Percentiles rank a stretch among this genome's conserved stretches.
Conservation (phyloP, 2,113 vertebrate genomes). For the Guaruba guarouba region DNA sequence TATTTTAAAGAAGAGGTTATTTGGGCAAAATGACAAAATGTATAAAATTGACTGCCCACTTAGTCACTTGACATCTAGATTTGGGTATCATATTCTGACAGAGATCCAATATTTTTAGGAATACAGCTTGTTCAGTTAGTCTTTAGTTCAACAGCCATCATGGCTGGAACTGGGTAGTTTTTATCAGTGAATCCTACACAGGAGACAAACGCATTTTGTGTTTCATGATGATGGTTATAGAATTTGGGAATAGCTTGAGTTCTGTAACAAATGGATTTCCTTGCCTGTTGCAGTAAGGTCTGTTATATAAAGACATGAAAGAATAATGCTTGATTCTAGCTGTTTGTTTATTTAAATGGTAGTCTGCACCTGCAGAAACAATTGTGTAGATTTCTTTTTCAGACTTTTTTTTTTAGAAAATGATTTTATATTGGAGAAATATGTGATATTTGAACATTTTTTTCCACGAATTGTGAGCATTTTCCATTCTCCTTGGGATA, state of each 20-base stretch:
- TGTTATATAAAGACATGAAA: neutral
- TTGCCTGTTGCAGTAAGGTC: neutral
- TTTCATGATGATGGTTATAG: neutral
- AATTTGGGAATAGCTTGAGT: neutral
- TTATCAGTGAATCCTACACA: neutral
- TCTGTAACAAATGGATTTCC: neutral
- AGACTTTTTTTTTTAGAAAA: neutral
- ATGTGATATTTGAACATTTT: neutral
- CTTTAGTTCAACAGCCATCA: neutral
- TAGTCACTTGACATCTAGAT: neutral
- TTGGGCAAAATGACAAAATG: neutral
- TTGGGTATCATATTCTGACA: neutral
- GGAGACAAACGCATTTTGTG: neutral
- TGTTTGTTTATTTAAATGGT: neutral
- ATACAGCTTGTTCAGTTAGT: neutral
- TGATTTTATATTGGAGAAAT: neutral
- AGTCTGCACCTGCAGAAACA: neutral
- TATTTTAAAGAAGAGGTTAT: neutral
- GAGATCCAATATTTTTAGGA: neutral
- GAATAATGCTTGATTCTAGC: neutral
- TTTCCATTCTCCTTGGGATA: neutral
- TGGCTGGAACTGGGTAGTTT: neutral
- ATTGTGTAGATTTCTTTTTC: neutral
- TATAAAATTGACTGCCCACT: neutral
- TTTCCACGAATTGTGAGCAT: neutral